Evolutionary conservation across 2,113 vertebrate genomes (phyloP).

Genomic region (Caranx ignobilis): DNA sequence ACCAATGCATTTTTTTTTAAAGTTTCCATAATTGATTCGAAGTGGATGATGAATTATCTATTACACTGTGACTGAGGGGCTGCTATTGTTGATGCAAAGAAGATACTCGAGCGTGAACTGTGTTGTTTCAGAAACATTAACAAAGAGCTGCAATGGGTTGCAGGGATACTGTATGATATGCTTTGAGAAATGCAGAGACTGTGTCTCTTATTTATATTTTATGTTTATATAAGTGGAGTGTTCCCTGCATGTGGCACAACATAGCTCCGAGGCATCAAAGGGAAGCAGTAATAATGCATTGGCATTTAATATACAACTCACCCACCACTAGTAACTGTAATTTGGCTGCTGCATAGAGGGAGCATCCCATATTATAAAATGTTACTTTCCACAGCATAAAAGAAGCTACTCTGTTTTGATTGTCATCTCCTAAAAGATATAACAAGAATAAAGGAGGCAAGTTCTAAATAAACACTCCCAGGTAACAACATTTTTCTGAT

Average conservation of each 20-base stretch:
- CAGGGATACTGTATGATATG: neutral
- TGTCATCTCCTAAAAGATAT: neutral
- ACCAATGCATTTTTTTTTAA: neutral
- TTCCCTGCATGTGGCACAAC: neutral
- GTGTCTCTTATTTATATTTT: neutral
- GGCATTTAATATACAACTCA: neutral
- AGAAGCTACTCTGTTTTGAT: neutral
- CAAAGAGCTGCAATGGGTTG: neutral
- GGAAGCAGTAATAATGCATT: neutral
- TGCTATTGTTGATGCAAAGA: neutral
- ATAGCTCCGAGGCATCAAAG: neutral
- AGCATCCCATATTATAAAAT: neutral
- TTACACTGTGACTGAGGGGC: neutral
- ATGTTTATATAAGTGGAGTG: neutral
- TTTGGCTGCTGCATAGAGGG: neutral
- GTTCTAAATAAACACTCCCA: neutral
- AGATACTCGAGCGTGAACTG: neutral
- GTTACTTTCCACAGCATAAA: neutral
- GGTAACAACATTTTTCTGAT: neutral
- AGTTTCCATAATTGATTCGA: constrained; percentile 3
- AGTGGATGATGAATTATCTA: neutral
- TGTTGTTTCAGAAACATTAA: neutral
- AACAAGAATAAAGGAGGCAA: neutral
- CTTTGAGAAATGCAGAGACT: neutral
- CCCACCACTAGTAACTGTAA: neutral